Conservation (phyloP, 2,113 vertebrate species). For the Pygoscelis adeliae region DNA sequence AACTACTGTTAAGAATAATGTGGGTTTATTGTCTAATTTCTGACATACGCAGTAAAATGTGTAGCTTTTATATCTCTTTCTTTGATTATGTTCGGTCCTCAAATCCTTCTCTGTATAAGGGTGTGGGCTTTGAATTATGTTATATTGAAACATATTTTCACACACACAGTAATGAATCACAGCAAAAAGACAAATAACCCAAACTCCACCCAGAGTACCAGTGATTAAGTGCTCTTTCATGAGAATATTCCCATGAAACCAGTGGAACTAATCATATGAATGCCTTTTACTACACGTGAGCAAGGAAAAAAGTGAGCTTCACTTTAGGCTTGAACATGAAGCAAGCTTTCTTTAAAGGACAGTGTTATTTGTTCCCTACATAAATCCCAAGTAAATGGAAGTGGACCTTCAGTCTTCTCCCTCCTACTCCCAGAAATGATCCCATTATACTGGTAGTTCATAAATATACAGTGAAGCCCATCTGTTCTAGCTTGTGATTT, state of each 20-base stretch:
- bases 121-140: background rate
- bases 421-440: constrained; percentile 33
- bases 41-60: background rate
- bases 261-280: background rate
- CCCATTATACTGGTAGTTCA: constrained; percentile 36
- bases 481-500: constrained; percentile 33
- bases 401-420: constrained; percentile 24
- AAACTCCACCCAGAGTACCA: background rate
- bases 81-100: background rate
- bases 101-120: background rate
- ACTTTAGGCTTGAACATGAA: background rate
- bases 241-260: background rate
- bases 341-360: background rate
- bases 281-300: background rate
- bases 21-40: constrained; percentile 42
- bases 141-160: background rate
- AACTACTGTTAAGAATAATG: constrained; percentile 41
- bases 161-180: background rate
- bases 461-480: constrained; percentile 49
- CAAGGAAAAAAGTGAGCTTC: background rate
- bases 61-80: background rate
- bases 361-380: background rate
- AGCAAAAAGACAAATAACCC: background rate
- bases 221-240: background rate
- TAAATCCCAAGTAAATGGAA: constrained; percentile 5